phyloP scores from a whole-genome alignment of 1,140 invertebrate species.

The Zaprionus ghesquierei region DNA sequence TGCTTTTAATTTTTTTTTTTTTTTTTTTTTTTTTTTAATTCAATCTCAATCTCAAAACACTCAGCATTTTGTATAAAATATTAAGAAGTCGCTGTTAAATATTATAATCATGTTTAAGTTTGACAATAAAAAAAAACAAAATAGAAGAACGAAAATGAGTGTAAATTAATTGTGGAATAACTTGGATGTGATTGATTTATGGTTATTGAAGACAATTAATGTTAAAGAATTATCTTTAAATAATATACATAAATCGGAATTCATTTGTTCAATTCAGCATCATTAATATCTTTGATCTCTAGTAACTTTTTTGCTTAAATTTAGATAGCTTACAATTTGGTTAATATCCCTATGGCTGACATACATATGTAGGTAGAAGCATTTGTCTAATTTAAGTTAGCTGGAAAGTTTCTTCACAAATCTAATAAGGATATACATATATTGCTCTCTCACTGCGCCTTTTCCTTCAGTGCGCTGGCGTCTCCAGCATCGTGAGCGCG shows the following conservation, averaged over 20 bases:
- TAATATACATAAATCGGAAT: not conserved
- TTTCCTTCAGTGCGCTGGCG: conserved; percentile 28
- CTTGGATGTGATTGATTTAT: conserved; percentile 1
- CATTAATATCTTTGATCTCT: not conserved
- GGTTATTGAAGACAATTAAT: not conserved
- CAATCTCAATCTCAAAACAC: conserved; percentile 22
- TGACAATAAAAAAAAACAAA: conserved; percentile 29
- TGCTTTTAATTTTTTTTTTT: not conserved
- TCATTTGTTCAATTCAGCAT: not conserved
- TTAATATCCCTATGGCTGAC: conserved; percentile 21
- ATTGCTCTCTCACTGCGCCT: conserved; percentile 38
- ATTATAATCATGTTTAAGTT: conserved; percentile 22
- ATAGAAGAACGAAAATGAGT: not conserved
- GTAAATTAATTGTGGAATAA: conserved; percentile 3
- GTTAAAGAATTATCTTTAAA: not conserved
- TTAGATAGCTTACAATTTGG: conserved; percentile 10
- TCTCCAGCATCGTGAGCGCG: conserved; percentile 26
- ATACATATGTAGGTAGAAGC: not conserved
- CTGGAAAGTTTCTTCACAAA: not conserved
- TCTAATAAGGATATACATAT: not conserved
- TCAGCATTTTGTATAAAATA: conserved; percentile 22
- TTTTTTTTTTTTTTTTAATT: too few species aligned
- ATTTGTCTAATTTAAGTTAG: not conserved
- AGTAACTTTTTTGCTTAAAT: conserved; percentile 3
- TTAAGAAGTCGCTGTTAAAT: conserved; percentile 18